phyloP scores from a whole-genome alignment of 1,140 invertebrate species.

The Phymastichus coffea region DNA sequence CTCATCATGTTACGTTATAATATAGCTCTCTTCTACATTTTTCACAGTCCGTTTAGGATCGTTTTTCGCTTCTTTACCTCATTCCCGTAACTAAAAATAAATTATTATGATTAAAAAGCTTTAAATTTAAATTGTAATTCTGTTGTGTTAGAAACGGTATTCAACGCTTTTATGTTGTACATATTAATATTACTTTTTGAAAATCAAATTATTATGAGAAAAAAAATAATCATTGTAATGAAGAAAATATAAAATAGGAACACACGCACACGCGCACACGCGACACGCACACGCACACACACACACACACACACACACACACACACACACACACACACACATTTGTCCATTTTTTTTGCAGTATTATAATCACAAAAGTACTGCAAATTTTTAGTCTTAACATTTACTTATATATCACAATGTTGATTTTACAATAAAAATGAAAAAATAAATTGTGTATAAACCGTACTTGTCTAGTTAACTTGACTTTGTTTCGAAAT shows the following conservation, averaged over 20 bases:
- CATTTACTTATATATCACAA: background rate
- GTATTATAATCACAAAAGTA: background rate
- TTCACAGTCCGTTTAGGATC: too few species aligned
- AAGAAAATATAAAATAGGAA: background rate
- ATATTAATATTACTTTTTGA: constrained; percentile 6
- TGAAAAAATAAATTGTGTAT: background rate
- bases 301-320: too few species aligned
- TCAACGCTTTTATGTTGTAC: constrained; percentile 18
- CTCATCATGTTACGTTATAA: background rate
- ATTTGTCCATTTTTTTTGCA: constrained; percentile 2
- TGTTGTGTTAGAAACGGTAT: constrained; percentile 18
- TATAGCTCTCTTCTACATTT: background rate
- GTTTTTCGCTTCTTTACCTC: background rate
- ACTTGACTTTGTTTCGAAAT: too few species aligned
- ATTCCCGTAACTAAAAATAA: too few species aligned
- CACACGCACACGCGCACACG: too few species aligned
- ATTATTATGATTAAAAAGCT: too few species aligned
- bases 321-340: too few species aligned
- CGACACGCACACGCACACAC: too few species aligned
- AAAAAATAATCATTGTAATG: background rate
- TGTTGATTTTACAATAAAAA: constrained; percentile 15
- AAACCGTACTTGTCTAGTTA: too few species aligned
- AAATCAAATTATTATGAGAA: background rate
- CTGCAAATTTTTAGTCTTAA: constrained; percentile 5
- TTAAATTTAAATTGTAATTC: constrained; percentile 6